These are phyloP conservation scores for Danaus plexippus DNA, from an alignment of 1,140 invertebrate species.

Conservation along the genomic window DNA sequence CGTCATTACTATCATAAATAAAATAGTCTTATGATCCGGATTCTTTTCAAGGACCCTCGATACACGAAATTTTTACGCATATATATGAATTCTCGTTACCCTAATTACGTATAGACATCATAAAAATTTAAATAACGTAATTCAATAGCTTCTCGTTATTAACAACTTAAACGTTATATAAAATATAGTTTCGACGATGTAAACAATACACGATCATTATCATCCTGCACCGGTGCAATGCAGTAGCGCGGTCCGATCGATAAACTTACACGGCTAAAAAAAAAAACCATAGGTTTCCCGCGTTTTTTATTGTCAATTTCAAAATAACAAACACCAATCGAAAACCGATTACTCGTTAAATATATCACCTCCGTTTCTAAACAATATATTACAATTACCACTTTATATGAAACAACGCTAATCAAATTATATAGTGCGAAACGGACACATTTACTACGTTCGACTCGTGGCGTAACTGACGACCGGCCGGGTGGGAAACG, in stretches of 20 bases:
- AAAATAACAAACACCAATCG: background rate
- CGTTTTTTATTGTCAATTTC: conserved; percentile 37
- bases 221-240: conserved; percentile 45
- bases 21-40: conserved; percentile 20
- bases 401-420: conserved; percentile 18
- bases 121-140: too few species aligned
- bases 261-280: conserved; percentile 39
- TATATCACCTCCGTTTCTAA: conserved; percentile 2
- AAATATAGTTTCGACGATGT: conserved; percentile 20
- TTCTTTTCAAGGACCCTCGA: background rate
- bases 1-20: conserved; percentile 23
- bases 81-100: too few species aligned
- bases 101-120: too few species aligned
- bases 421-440: conserved; percentile 31
- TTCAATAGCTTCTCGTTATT: too few species aligned
- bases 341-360: conserved; percentile 9
- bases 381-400: conserved; percentile 12
- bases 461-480: conserved; percentile 46
- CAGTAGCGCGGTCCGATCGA: conserved; percentile 49
- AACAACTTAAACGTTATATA: too few species aligned
- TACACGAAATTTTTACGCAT: too few species aligned
- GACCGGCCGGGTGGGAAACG: conserved; percentile 35
- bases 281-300: conserved; percentile 36
- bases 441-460: conserved; percentile 43
- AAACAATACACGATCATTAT: conserved; percentile 46